Evolutionary conservation across 2,113 vertebrate species (phyloP), one percentile per base, ranked within the genome.

Genomic region (Apteryx mantelli): DNA sequence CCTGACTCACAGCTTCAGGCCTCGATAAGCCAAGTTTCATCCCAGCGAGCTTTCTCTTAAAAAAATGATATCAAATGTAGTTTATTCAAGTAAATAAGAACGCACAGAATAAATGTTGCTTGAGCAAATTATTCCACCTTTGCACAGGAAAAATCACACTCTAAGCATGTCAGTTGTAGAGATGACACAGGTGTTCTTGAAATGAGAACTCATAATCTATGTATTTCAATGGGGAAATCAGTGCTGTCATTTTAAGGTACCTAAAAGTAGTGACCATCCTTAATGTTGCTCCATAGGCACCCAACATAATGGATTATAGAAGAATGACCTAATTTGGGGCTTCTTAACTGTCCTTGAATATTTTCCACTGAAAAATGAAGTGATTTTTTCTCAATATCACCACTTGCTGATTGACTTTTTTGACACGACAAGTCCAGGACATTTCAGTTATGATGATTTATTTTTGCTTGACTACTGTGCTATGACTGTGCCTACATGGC

Each of bases 291-390:
- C 82, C 32, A n/a, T 2, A 83, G 87, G 55, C 81, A 69, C 24
- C 16, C 42, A 50, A 4, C 5, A 16, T 66, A 91, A 71, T 61
- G 83, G 32, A 18, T 76, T 91, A 64, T 28, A 80, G 86, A 86
- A 78, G 88, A 87, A 89, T 95, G 86, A 97, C 86, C 78, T 91
- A 52, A 96, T 60, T 84, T 94, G 94, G 94, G 94, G 92, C 88
- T 76, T 44, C 80, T 76, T 44, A 65, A 38, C 71, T 8, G 1
- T 40, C 63, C 89, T 82, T 71, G 74, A 89, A 44, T 58, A 76
- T 80, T 88, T 93, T 90, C 93, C 90, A n/a, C 63, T 8, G 86
- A 92, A 88, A 71, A 94, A 85, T 17, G 42, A 80, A 71, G 93
- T 7, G 64, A 70, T 92, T 6, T 95, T 80, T 60, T 66, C 88